Conservation (phyloP, 2,113 vertebrate species). For the Onychostruthus taczanowskii region DNA sequence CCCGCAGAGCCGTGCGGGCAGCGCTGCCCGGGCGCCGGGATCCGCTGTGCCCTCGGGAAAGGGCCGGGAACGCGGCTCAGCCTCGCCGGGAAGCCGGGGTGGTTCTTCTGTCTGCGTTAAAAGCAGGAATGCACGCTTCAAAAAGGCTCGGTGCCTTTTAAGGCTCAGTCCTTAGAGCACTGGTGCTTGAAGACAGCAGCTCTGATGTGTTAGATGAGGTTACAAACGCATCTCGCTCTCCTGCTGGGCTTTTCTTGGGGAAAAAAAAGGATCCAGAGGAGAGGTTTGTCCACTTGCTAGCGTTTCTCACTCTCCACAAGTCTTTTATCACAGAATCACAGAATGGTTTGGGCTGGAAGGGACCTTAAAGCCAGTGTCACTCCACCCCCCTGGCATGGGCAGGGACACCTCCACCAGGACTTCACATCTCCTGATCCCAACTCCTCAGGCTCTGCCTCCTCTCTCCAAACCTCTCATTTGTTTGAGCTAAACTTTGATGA, state of each 20-base stretch:
- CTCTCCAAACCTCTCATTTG: neutral
- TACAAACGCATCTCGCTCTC: neutral
- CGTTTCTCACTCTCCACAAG: neutral
- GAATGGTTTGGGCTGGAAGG: neutral
- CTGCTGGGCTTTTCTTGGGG: neutral
- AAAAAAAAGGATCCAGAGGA: neutral
- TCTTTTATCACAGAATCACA: neutral
- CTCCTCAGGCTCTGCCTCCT: neutral
- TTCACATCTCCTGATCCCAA: neutral
- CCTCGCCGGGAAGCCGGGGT: accelerated
- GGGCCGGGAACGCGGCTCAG: neutral
- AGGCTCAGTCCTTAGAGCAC: neutral
- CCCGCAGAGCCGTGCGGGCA: neutral
- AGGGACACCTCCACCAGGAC: neutral
- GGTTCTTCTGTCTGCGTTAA: neutral
- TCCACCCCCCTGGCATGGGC: neutral
- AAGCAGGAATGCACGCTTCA: neutral
- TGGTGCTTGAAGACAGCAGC: neutral
- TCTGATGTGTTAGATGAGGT: neutral
- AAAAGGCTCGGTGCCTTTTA: neutral
- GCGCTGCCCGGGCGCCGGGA: neutral
- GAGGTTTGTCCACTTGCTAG: neutral
- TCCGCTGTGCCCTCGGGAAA: no score
- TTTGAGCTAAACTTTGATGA: neutral
- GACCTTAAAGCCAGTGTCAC: neutral